Evolutionary conservation across 2,797 vertebrate genomes (phyloP).

Genomic region (Mormyrops attenuatus): DNA sequence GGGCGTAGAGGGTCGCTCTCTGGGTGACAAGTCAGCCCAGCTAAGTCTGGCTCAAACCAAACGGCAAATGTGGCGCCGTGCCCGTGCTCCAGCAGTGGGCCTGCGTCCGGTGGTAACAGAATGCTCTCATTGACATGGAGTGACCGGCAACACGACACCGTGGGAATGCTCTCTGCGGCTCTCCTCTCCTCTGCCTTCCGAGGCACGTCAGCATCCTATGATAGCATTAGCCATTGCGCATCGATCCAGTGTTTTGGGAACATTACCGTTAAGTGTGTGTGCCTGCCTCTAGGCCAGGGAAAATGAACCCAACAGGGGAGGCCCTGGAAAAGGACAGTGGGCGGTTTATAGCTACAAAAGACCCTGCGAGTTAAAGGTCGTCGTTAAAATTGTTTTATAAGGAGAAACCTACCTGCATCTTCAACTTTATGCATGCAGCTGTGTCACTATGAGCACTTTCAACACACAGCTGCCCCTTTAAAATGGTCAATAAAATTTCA

Average conservation of each 20-base stretch:
- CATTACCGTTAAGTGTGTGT: background rate
- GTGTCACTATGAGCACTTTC: background rate
- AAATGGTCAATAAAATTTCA: constrained; percentile 1
- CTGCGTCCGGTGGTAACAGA: constrained; percentile 43
- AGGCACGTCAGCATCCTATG: background rate
- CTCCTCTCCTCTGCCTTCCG: background rate
- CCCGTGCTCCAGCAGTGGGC: background rate
- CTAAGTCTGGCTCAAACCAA: background rate
- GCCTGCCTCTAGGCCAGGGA: background rate
- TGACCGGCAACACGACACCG: constrained; percentile 37
- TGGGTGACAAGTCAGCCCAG: background rate
- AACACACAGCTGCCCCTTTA: background rate
- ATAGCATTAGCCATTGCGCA: background rate
- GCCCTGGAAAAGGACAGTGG: background rate
- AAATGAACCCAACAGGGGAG: background rate
- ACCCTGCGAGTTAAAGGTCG: background rate
- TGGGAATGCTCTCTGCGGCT: constrained; percentile 12
- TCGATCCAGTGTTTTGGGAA: background rate
- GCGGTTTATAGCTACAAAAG: background rate
- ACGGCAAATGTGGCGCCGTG: background rate
- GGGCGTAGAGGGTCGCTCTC: background rate
- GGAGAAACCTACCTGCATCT: background rate
- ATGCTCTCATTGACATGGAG: constrained; percentile 42
- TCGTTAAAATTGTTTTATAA: background rate
- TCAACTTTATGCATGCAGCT: background rate